Evolutionary conservation across 2,888 invertebrate species (phyloP), one percentile per base, ranked within the genome.

Genomic region (Theretra japonica): DNA sequence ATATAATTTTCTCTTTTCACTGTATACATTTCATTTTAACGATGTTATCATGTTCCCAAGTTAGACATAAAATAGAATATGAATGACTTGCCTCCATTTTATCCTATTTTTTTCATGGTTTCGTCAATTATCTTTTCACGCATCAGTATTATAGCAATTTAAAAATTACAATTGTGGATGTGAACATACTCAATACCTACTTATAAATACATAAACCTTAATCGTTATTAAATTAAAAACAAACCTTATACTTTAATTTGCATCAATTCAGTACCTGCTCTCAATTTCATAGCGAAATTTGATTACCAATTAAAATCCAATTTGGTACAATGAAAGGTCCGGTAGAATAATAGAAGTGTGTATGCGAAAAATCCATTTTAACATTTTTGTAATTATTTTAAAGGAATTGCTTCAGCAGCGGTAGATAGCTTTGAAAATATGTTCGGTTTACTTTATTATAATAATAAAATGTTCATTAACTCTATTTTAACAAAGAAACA

Each of bases 351-450:
- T 53, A 53, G 6, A 53, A 53, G 53, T 53, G 5, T n/a, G 53
- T 53, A 53, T 53, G 53, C n/a, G 53, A 53, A 53, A 21, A 21
- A 62, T 15, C 6, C 15, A n/a, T 4, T 62, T 33, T 41, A 41
- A 21, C 8, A 15, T 62, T 41, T 60, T 62, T 62, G 15, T 62
- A 62, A 21, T 62, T 41, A 62, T 53, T 53, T 53, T n/a, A 53
- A 53, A 53, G 4, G 53, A 53, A 21, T 23, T 21, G 41, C 15
- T 41, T 23, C 21, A 21, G 8, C 21, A 0, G 41, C 41, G 62
- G 41, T 11, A 8, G 21, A 62, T 62, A 21, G 21, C 21, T 62
- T 41, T 62, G 21, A 62, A 62, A 41, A 11, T 8, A 41, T n/a
- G 41, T 62, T 21, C 23, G 21, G 23, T 15, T 21, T 62, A 41